A percentile compares a stretch with the other conserved stretches of the same genome.
These are phyloP conservation scores for Anabas testudineus DNA, from an alignment of 2,797 vertebrate genomes.

Conservation along the genomic window DNA sequence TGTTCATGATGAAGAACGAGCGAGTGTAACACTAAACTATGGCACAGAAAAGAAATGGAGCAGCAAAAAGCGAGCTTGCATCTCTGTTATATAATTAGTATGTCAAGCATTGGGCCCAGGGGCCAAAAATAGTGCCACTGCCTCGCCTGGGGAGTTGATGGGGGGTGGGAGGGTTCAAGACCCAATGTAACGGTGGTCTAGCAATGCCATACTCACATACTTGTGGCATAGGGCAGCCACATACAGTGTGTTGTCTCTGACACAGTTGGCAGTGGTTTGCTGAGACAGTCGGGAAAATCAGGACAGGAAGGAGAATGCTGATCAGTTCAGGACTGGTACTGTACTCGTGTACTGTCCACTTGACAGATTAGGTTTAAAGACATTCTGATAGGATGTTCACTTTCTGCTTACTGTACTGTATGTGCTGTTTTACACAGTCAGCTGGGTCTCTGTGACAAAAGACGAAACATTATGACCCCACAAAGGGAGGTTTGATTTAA, in stretches of 20 bases:
- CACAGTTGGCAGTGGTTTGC: constrained; percentile 71
- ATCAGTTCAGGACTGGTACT: constrained; percentile 28
- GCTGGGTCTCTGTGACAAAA: neutral
- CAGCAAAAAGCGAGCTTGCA: constrained; percentile 68
- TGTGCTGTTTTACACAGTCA: constrained; percentile 24
- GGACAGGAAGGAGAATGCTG: constrained; percentile 67
- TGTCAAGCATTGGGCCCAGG: constrained; percentile 68
- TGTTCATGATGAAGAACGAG: constrained; percentile 45
- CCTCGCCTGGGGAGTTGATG: constrained; percentile 55
- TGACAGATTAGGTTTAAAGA: constrained; percentile 68
- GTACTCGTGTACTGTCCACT: constrained; percentile 31
- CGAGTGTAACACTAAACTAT: constrained; percentile 65
- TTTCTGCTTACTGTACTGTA: constrained; percentile 25
- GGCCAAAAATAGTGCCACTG: constrained; percentile 70
- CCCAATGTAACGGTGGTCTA: constrained; percentile 54
- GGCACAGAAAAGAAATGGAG: constrained; percentile 80
- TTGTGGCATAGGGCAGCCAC: constrained; percentile 49
- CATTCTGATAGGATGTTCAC: constrained; percentile 48
- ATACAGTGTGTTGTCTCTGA: constrained; percentile 66
- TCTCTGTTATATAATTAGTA: constrained; percentile 78
- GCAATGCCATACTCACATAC: constrained; percentile 63
- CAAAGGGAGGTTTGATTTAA: neutral
- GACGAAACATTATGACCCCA: neutral
- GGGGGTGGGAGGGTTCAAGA: constrained; percentile 28
- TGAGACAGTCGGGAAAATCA: constrained; percentile 68